Evolutionary conservation across 1,140 invertebrate genomes (phyloP).

Genomic region (Himalopsyche phryganea): DNA sequence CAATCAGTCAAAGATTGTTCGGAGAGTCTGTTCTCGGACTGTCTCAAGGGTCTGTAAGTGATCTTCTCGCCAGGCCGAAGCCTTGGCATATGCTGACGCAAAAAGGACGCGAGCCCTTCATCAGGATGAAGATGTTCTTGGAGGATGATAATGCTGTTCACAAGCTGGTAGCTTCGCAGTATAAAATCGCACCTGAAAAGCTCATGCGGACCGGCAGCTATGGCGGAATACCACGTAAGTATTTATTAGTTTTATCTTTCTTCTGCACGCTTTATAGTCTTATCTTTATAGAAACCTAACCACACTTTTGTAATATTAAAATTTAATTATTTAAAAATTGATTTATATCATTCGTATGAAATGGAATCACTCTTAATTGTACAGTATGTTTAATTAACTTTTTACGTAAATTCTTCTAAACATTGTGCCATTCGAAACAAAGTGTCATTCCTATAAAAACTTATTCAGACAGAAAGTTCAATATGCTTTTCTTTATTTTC

Average conservation of each 20-base stretch:
- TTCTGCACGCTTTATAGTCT: neutral
- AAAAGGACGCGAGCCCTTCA: conserved; percentile 95
- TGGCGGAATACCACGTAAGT: conserved; percentile 77
- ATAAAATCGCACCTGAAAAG: conserved; percentile 95
- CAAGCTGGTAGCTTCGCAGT: conserved; percentile 93
- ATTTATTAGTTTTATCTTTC: conserved; percentile 24
- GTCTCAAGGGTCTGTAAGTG: conserved; percentile 93
- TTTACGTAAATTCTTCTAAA: too few relatives aligned
- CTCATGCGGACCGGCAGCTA: conserved; percentile 92
- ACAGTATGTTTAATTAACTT: too few relatives aligned
- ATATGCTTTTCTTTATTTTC: conserved; percentile 39
- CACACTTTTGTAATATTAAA: neutral
- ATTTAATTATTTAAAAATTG: neutral
- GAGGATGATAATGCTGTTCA: conserved; percentile 96
- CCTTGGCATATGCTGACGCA: conserved; percentile 97
- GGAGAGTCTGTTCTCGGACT: conserved; percentile 96
- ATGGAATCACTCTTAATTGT: too few relatives aligned
- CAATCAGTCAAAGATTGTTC: conserved; percentile 96
- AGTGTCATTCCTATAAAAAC: too few relatives aligned
- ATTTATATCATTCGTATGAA: too few relatives aligned
- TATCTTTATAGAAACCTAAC: neutral
- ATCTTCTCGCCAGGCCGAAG: conserved; percentile 90
- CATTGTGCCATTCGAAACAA: too few relatives aligned
- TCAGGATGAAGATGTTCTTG: conserved; percentile 97
- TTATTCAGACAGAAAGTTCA: too few relatives aligned